Percentiles rank a stretch among this genome's conserved stretches.
Conservation (phyloP, 2,113 vertebrate species). For the Myrmophylax atrothorax region DNA sequence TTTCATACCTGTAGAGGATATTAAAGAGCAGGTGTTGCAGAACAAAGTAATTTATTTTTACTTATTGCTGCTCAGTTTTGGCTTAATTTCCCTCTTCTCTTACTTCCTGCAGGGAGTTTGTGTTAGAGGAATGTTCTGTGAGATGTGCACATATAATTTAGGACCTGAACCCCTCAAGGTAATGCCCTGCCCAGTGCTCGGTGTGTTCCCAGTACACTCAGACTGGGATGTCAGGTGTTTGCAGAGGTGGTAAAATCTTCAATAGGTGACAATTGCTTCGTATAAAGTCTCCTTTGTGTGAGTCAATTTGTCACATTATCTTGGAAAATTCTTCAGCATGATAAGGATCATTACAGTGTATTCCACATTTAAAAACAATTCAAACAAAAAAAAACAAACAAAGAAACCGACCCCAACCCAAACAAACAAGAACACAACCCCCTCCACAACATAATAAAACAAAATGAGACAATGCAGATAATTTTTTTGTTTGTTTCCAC, state of each 20-base stretch:
- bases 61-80: neutral
- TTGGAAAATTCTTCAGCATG: neutral
- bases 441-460: too few relatives aligned
- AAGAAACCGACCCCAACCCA: too few relatives aligned
- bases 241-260: neutral
- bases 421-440: neutral
- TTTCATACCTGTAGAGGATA: neutral
- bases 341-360: neutral
- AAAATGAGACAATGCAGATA: neutral
- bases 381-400: neutral
- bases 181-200: neutral
- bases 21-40: neutral
- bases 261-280: neutral
- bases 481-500: accelerated
- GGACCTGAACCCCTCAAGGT: neutral
- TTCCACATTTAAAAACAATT: neutral
- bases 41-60: neutral
- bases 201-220: neutral
- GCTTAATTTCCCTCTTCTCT: neutral
- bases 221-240: neutral
- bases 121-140: accelerated
- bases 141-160: neutral
- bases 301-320: neutral
- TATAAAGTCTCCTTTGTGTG: neutral
- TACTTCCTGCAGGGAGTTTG: neutral